Evolutionary conservation across 2,113 vertebrate genomes (phyloP), one percentile per base, ranked within the genome.

Genomic region (Phaetusa simplex): DNA sequence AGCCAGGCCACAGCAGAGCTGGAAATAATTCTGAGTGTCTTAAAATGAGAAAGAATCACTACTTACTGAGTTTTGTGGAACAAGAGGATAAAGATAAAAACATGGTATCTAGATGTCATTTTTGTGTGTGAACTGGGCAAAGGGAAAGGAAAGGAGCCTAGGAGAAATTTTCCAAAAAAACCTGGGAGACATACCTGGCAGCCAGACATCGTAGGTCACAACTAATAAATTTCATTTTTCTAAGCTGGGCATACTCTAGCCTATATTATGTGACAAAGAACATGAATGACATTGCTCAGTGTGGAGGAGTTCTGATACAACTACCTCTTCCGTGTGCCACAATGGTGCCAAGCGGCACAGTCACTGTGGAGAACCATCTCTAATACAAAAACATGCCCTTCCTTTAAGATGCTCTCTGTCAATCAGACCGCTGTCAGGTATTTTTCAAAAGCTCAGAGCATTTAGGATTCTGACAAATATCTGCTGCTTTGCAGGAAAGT

Each of bases 1-100:
- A 95, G 74, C 66, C 72, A 92, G 93, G 74, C 83, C 86, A 94
- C 70, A 87, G 91, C n/a, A 90, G 93, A 95, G 84, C 81, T 96
- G 96, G 91, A 97, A 97, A 73, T 82, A 95, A 96, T 97, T 95
- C 86, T 22, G 24, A 69, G n/a, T 43, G 42, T 55, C 84, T 94
- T 70, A 93, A 87, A 86, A 88, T 7, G 15, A 77, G 78, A 90
- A 94, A 89, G 56, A 92, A 95, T 82, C 95, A 70, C 81, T 91
- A 14, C n/a, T 79, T 86, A 59, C 45, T 52, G 50, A 81, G 50
- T 89, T 88, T 11, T 82, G 38, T 80, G 84, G 71, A 74, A 89
- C 93, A 77, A 80, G 55, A 58, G 55, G 74, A 83, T 88, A 72
- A 94, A 85, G 82, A 90, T 23, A 94, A 95, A 93, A 95, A 76